Base-by-base conservation (phyloP, 2,113 vertebrate species). In the Argyrosomus japonicus region DNA sequence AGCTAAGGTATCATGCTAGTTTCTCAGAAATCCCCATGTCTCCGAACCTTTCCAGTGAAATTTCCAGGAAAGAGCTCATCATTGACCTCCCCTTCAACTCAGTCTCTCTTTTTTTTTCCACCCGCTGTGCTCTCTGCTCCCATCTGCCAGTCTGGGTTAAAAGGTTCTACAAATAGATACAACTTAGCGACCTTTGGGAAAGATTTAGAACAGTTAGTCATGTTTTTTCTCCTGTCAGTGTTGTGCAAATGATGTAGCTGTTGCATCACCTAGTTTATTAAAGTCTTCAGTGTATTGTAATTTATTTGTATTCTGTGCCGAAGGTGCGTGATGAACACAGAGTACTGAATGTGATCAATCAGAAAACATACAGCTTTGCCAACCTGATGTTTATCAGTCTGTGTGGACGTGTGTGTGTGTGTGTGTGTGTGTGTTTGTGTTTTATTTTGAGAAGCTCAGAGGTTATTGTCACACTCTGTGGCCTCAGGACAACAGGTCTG, bases 21-120 rank as follows among this genome's bases (percentile, higher is more conserved):
- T 90, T 90, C 65, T 72, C 80, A 48, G 83, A 78, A 86, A 73
- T 72, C 15, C 19, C 25, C 4, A 40, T 5, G 29, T 69, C 43
- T 75, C 18, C 32, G 23, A 21, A 75, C 29, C 18, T 47, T 50
- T 81, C 21, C 9, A n/a, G n/a, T 72, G 43, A 74, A 53, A 63
- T 82, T 56, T 65, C 68, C 40, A 65, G 76, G 47, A 45, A 79
- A 61, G 72, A 36, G 5, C 65, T 79, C 61, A 67, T 85, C 62
- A 69, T 3, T 15, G 50, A 40, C 57, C 60, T 23, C 74, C 48
- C 10, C 23, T 61, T 23, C 14, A 48, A 40, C 36, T 79, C 61
- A 63, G 13, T 25, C 47, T 19, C 11, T 45, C 74, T 36, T 36
- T 60, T 0, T 23, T 62, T 72, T 45, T 64, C 27, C 61, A 23